Conservation (phyloP, 2,113 vertebrate species). For the Telmatochromis bifrenatus region DNA sequence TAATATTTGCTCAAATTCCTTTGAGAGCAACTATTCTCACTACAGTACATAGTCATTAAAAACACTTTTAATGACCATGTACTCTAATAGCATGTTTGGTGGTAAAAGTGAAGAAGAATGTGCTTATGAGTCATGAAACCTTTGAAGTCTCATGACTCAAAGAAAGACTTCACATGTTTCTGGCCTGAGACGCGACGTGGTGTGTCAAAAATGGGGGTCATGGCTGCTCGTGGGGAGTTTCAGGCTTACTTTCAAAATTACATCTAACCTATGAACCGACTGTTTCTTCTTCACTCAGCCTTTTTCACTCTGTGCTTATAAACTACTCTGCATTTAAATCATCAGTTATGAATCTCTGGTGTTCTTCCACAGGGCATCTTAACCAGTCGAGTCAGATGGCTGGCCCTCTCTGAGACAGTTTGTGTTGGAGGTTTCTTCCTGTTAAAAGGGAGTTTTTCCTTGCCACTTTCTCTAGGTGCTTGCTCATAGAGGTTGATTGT, state of each 20-base stretch:
- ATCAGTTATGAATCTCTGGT: neutral
- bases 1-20: constrained; percentile 52
- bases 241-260: neutral
- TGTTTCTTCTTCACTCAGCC: neutral
- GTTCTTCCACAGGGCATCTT: neutral
- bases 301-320: neutral
- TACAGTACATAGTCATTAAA: neutral
- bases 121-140: neutral
- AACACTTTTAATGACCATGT: neutral
- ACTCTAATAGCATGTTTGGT: neutral
- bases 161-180: neutral
- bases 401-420: neutral
- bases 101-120: neutral
- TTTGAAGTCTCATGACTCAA: constrained; percentile 13
- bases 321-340: neutral
- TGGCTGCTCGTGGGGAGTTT: neutral
- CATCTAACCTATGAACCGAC: neutral
- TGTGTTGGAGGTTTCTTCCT: neutral
- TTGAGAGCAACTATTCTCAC: neutral
- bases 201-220: neutral
- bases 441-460: neutral
- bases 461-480: neutral
- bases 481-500: neutral
- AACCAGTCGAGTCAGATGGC: neutral
- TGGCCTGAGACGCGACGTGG: neutral